Percentiles rank a stretch among this genome's conserved stretches.
Conservation (phyloP, 2,888 invertebrate genomes). For the Julus scandinavius region DNA sequence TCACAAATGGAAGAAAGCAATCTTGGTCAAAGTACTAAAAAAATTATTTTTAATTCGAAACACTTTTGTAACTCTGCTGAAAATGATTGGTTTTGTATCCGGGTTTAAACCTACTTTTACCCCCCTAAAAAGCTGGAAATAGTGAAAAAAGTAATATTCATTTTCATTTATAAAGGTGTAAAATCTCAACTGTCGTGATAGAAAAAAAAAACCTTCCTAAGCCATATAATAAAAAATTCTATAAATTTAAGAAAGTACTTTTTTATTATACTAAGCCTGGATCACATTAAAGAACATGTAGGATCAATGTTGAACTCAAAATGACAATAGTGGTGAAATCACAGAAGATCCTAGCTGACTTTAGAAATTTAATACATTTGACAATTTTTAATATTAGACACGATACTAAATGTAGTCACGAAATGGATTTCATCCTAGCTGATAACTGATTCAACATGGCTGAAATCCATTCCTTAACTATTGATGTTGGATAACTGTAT, state of each 20-base stretch:
- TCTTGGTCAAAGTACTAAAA: not conserved
- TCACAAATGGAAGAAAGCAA: not conserved
- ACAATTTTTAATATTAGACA: no score
- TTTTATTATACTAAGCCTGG: not conserved
- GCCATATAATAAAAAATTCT: not conserved
- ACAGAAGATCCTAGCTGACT: no score
- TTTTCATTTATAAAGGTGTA: slow-evolving; percentile 17
- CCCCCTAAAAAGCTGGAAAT: not conserved
- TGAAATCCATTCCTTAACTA: no score
- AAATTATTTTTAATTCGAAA: not conserved
- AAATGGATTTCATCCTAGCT: no score
- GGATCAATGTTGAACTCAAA: no score
- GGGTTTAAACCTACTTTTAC: not conserved
- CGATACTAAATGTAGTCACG: no score
- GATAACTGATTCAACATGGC: no score
- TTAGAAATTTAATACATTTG: no score
- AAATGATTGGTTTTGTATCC: not conserved
- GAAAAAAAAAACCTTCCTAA: not conserved
- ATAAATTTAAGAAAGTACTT: slow-evolving; percentile 3
- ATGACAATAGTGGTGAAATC: no score
- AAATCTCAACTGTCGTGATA: not conserved
- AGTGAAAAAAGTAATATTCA: not conserved
- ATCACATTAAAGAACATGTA: not conserved
- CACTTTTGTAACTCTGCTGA: not conserved
- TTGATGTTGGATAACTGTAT: no score